These are phyloP conservation scores for Gerris lacustris DNA, from an alignment of 2,888 invertebrate species.

Conservation along the genomic window DNA sequence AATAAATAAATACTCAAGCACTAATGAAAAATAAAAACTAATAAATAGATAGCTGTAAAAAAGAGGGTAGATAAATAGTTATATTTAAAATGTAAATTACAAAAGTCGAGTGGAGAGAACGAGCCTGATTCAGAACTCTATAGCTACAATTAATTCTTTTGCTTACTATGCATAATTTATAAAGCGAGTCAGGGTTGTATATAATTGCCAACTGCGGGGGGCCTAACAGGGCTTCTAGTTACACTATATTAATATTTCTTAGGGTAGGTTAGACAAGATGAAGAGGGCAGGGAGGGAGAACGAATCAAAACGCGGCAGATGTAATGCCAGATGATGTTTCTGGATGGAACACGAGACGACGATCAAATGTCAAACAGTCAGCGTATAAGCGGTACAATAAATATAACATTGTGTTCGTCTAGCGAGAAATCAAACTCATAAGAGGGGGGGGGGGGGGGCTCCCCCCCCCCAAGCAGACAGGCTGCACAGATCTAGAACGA, in stretches of 20 bases:
- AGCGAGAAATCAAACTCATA: too few relatives aligned
- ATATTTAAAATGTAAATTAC: slow-evolving; percentile 1
- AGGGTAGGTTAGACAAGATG: neutral
- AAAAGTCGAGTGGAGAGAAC: neutral
- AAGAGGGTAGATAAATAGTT: neutral
- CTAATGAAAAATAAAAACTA: neutral
- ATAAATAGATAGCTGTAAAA: neutral
- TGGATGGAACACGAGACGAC: neutral
- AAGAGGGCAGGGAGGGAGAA: neutral
- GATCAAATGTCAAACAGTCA: neutral
- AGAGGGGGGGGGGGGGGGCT: too few relatives aligned
- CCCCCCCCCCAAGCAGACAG: too few relatives aligned
- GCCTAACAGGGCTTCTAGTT: neutral
- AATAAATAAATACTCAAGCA: too few relatives aligned
- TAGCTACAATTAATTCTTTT: neutral
- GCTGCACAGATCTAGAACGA: too few relatives aligned
- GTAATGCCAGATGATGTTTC: neutral
- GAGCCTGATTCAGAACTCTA: neutral
- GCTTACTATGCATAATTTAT: neutral
- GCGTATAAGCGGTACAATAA: neutral
- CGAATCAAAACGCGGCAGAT: neutral
- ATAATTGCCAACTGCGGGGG: neutral
- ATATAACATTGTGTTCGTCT: neutral
- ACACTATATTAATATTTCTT: neutral
- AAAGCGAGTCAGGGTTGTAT: neutral